phyloP scores from a whole-genome alignment of 2,888 invertebrate genomes.

The Hemaris fuciformis region DNA sequence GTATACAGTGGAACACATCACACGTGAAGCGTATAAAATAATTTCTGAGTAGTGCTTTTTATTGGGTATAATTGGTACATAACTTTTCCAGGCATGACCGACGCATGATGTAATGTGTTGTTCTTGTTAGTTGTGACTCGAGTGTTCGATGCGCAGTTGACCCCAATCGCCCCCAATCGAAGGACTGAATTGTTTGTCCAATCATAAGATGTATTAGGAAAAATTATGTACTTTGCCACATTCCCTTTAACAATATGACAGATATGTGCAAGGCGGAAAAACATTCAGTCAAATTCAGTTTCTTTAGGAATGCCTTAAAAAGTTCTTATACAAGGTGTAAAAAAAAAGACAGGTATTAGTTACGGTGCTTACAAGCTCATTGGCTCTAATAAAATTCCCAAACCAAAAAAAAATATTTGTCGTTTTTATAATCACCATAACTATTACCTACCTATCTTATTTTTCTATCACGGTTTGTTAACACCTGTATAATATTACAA shows the following conservation, averaged over 20 bases:
- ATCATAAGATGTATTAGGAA: slow-evolving; percentile 35
- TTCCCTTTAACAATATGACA: not conserved
- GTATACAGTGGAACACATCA: slow-evolving; percentile 19
- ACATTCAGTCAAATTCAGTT: not conserved
- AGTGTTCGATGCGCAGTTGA: slow-evolving; percentile 73
- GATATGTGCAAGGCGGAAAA: not conserved
- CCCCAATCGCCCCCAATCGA: slow-evolving; percentile 79
- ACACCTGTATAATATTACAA: too few species aligned
- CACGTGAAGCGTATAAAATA: slow-evolving; percentile 26
- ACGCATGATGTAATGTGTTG: slow-evolving; percentile 62
- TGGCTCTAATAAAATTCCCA: too few species aligned
- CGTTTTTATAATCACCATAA: too few species aligned
- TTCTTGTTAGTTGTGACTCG: slow-evolving; percentile 46
- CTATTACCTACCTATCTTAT: too few species aligned
- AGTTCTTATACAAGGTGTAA: not conserved
- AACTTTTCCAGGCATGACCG: slow-evolving; percentile 51
- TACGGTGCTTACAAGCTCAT: too few species aligned
- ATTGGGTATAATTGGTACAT: slow-evolving; percentile 61
- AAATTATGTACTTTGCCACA: not conserved
- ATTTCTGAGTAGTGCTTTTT: slow-evolving; percentile 31
- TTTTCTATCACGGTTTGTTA: too few species aligned
- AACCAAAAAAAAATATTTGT: too few species aligned
- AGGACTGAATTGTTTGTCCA: slow-evolving; percentile 75
- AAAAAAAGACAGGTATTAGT: too few species aligned
- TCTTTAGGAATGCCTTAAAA: not conserved